Percentiles rank a stretch among this genome's conserved stretches.
These are phyloP conservation scores for Apamea monoglypha DNA, from an alignment of 2,888 invertebrate species.

Conservation along the genomic window DNA sequence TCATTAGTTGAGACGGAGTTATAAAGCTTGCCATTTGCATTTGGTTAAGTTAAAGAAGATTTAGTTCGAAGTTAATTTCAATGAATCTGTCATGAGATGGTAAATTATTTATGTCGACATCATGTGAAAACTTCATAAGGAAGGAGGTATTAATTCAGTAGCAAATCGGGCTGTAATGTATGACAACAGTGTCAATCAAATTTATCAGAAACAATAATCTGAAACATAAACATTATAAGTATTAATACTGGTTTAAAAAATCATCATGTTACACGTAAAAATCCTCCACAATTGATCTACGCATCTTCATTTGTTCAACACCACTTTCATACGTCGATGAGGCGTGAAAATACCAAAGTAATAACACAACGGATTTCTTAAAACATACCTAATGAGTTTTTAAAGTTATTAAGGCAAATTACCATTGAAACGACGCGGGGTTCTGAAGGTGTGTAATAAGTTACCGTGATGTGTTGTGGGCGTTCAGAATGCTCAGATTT, in stretches of 20 bases:
- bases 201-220: background rate
- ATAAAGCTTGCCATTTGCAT: conserved; percentile 52
- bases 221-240: background rate
- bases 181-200: background rate
- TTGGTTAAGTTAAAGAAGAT: conserved; percentile 40
- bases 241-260: background rate
- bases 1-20: conserved; percentile 54
- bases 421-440: conserved; percentile 78
- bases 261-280: background rate
- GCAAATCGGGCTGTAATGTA: background rate
- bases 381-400: conserved; percentile 83
- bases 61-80: conserved; percentile 39
- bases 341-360: conserved; percentile 61
- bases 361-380: conserved; percentile 73
- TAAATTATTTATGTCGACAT: conserved; percentile 10
- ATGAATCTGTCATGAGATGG: conserved; percentile 36
- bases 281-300: conserved; percentile 30
- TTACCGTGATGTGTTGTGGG: conserved; percentile 76
- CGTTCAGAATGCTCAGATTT: conserved; percentile 67
- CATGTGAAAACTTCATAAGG: background rate
- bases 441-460: conserved; percentile 81
- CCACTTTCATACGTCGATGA: conserved; percentile 31
- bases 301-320: conserved; percentile 17
- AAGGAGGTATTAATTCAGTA: background rate
- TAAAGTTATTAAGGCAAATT: conserved; percentile 88